Evolutionary conservation across 2,797 vertebrate genomes (phyloP).

Genomic region (Phylloscopus collybita): DNA sequence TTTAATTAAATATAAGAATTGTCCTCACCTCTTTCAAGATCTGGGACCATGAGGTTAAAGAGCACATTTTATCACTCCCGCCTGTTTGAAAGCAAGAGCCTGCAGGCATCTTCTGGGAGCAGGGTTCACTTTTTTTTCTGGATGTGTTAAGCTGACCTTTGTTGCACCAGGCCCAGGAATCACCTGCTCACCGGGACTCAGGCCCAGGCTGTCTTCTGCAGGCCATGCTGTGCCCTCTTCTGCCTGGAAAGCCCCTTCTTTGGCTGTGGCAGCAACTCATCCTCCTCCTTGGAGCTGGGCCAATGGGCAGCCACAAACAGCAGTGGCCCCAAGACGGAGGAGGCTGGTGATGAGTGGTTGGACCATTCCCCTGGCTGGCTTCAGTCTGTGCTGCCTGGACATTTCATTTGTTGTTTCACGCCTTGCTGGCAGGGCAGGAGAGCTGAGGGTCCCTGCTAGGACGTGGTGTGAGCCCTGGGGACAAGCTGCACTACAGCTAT

Average conservation of each 20-base stretch:
- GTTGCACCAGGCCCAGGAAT: background rate
- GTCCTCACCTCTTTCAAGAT: background rate
- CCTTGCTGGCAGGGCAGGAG: background rate
- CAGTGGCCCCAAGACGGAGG: background rate
- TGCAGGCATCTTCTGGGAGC: background rate
- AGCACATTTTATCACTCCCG: background rate
- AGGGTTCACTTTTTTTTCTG: background rate
- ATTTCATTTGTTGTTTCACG: background rate
- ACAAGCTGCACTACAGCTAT: background rate
- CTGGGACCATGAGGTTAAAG: background rate
- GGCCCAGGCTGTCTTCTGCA: background rate
- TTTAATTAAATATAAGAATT: background rate
- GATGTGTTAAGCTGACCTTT: background rate
- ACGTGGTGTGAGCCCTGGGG: background rate
- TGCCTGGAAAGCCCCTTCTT: background rate
- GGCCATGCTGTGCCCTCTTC: rapidly evolving
- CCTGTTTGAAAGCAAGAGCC: background rate
- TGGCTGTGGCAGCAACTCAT: background rate
- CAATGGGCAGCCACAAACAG: background rate
- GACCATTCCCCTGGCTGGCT: background rate
- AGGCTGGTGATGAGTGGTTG: background rate
- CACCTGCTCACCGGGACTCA: rapidly evolving
- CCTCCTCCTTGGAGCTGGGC: background rate
- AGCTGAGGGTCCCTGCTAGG: background rate
- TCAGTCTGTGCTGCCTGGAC: background rate